phyloP scores from a whole-genome alignment of 2,888 invertebrate genomes.

The Abrostola triplasia region DNA sequence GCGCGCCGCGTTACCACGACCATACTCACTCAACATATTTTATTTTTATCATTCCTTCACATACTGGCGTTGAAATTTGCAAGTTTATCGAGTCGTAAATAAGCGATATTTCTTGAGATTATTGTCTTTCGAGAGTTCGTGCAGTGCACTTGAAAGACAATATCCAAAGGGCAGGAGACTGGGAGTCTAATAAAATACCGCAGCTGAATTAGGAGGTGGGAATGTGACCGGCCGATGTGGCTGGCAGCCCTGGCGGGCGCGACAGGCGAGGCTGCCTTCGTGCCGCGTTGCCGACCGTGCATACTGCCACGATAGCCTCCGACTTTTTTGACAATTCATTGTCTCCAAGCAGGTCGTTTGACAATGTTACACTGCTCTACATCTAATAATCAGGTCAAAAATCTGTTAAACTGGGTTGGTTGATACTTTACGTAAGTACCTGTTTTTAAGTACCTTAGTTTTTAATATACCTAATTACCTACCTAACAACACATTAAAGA shows the following conservation, averaged over 20 bases:
- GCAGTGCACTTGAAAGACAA: constrained; percentile 25
- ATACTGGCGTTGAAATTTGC: constrained; percentile 47
- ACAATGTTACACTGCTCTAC: constrained; percentile 28
- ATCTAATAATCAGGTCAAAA: constrained; percentile 18
- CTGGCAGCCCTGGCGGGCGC: constrained; percentile 45
- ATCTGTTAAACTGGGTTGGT: constrained; percentile 1
- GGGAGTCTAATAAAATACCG: constrained; percentile 1
- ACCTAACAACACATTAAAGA: neutral
- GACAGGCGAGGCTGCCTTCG: constrained; percentile 49
- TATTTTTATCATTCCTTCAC: constrained; percentile 55
- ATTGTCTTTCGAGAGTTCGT: constrained; percentile 33
- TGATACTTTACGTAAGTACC: neutral
- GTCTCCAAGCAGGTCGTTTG: constrained; percentile 38
- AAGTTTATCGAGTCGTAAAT: constrained; percentile 51
- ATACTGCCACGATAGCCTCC: constrained; percentile 47
- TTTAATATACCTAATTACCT: too few relatives aligned
- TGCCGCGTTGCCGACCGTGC: constrained; percentile 19
- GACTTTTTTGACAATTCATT: constrained; percentile 57
- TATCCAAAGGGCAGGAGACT: constrained; percentile 1
- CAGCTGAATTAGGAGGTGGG: constrained; percentile 6
- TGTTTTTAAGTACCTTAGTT: too few relatives aligned
- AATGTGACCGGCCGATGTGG: constrained; percentile 10
- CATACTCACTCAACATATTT: constrained; percentile 50
- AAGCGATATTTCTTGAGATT: constrained; percentile 28
- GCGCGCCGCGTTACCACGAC: constrained; percentile 31